Evolutionary conservation across 2,113 vertebrate species (phyloP).

Genomic region (Sapayoa aenigma): DNA sequence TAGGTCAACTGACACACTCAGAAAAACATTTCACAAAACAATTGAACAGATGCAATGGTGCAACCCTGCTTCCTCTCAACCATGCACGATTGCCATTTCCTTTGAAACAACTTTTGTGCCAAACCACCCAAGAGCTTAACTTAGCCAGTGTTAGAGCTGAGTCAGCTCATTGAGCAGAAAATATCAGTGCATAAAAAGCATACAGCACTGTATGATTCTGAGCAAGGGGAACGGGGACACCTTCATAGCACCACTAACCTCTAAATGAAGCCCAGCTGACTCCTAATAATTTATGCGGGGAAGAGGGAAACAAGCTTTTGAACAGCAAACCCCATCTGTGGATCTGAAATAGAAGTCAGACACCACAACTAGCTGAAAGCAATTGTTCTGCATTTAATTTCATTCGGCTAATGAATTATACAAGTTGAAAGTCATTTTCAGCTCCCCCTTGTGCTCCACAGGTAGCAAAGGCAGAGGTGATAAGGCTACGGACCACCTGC

Average conservation of each 20-base stretch:
- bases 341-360: not conserved
- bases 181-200: not conserved
- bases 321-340: not conserved
- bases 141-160: not conserved
- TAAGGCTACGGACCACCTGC: slow-evolving; percentile 5
- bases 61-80: not conserved
- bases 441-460: not conserved
- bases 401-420: not conserved
- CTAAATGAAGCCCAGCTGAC: not conserved
- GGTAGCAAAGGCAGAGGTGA: not conserved
- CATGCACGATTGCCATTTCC: not conserved
- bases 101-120: not conserved
- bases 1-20: not conserved
- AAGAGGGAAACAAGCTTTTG: not conserved
- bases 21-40: not conserved
- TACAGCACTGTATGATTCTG: not conserved
- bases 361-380: not conserved
- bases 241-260: not conserved
- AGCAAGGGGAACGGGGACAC: not conserved
- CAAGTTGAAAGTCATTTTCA: not conserved
- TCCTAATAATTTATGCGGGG: accelerated
- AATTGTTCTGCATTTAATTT: not conserved
- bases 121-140: not conserved
- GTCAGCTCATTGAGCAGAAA: not conserved
- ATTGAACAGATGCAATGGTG: not conserved